Base-by-base conservation (phyloP, 2,113 vertebrate species). In the Cephalopholis sonnerati region DNA sequence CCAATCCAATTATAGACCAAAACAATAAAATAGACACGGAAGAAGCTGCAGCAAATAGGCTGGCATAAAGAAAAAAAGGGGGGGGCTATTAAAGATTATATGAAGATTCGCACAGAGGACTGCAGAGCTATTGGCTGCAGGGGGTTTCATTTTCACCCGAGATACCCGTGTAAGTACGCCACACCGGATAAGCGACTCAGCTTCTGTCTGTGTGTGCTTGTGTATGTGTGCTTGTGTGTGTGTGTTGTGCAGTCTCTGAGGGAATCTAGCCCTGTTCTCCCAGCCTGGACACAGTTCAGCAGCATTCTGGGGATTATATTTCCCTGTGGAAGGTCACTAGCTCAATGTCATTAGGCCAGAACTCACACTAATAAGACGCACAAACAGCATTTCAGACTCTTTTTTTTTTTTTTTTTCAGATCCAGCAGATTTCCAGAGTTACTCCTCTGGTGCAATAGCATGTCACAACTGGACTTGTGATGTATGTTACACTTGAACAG, bases 401-500 rank as follows among this genome's bases (percentile, higher is more conserved):
- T 29, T 51, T 9, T 2, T 44, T 44, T 9, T 44, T 44, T 25
- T 61, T 58, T n/a, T n/a, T n/a, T n/a, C 20, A 61, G 5, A 36
- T 70, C 16, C 7, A 50, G 41, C n/a, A 22, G 22, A 57, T 67
- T 50, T 69, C 16, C 24, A 54, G 18, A 58, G 54, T 54, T 55
- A n/a, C 29, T 57, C 8, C 48, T 74, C 59, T 16, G 3, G 93
- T 93, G 85, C 66, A 84, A 89, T 91, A 67, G 79, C 48, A 68
- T 17, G 82, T 91, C 93, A 90, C 87, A 93, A 92, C 96, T 94
- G 90, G 93, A 93, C 87, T 82, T 90, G 54, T 94, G 88, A 92
- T 93, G 94, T 96, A 94, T 95, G 90, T 91, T 91, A 87, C 83
- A 93, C 93, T 95, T 92, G 92, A 95, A 87, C 84, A 90, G 86